phyloP scores from a whole-genome alignment of 2,888 invertebrate genomes.

The Oscheius onirici region DNA sequence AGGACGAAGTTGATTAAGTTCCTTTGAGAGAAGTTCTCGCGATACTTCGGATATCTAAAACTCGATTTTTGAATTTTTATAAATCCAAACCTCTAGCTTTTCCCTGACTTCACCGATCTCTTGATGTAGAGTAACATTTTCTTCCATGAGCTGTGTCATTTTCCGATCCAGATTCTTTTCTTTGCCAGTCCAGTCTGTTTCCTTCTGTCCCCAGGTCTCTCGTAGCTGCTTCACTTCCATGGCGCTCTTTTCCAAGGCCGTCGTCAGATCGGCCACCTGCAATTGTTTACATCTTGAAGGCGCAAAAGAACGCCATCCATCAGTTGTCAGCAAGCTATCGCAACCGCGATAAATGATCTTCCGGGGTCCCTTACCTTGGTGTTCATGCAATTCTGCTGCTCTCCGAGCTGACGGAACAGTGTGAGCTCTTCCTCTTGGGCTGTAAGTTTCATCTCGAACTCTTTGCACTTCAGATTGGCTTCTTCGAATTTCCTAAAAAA shows the following conservation, averaged over 20 bases:
- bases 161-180: neutral
- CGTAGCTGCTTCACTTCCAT: neutral
- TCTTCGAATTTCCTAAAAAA: constrained; percentile 39
- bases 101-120: constrained; percentile 39
- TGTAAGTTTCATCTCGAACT: constrained; percentile 35
- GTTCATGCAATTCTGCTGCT: constrained; percentile 47
- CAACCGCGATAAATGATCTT: neutral
- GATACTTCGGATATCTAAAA: constrained; percentile 34
- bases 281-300: constrained; percentile 16
- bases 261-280: constrained; percentile 27
- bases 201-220: neutral
- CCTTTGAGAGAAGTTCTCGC: constrained; percentile 40
- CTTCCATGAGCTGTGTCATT: neutral
- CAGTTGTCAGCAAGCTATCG: constrained; percentile 6
- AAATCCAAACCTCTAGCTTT: constrained; percentile 36
- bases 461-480: constrained; percentile 30
- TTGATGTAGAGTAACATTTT: constrained; percentile 2
- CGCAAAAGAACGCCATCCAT: constrained; percentile 11
- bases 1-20: constrained; percentile 48
- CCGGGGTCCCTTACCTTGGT: constrained; percentile 35
- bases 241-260: neutral
- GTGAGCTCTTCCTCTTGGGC: constrained; percentile 52
- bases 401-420: constrained; percentile 48
- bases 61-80: constrained; percentile 35
- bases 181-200: neutral